phyloP scores from a whole-genome alignment of 92 coral and sea anemone genomes.

The Porites rus region DNA sequence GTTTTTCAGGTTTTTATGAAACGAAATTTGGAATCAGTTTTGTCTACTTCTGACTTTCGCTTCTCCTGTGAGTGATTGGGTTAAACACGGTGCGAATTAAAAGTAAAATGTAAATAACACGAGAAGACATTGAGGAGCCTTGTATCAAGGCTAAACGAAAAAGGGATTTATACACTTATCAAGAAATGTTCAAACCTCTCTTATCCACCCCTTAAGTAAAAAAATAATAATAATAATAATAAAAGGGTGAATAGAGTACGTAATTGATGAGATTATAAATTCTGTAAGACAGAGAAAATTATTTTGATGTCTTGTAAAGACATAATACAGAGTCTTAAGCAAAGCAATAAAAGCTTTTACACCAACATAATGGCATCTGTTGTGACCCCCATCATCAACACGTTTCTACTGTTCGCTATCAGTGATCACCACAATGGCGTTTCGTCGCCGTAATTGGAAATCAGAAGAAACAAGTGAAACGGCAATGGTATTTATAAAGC shows the following conservation, averaged over 20 bases:
- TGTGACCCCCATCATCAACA: background rate
- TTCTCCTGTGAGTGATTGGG: too few relatives aligned
- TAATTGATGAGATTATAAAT: background rate
- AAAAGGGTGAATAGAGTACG: background rate
- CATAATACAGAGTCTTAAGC: background rate
- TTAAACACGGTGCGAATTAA: too few relatives aligned
- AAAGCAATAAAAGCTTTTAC: constrained; percentile 20
- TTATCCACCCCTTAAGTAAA: background rate
- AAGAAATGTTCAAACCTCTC: background rate
- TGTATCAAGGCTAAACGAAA: background rate
- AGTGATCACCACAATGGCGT: too few relatives aligned
- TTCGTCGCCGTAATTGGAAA: too few relatives aligned
- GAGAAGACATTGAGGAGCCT: background rate
- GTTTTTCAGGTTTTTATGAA: too few relatives aligned
- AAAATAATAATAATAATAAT: too few relatives aligned
- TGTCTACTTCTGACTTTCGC: too few relatives aligned
- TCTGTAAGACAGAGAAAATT: background rate
- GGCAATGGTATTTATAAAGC: too few relatives aligned
- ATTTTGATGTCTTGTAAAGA: constrained; percentile 14
- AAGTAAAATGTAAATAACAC: background rate
- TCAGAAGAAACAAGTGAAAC: too few relatives aligned
- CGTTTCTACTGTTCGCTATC: too few relatives aligned
- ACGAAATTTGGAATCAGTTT: too few relatives aligned
- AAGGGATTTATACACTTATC: background rate
- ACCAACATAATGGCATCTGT: background rate